Percentiles rank a stretch among this genome's conserved stretches.
phyloP scores from a whole-genome alignment of 2,888 invertebrate genomes.

The Aspidiotus destructor region DNA sequence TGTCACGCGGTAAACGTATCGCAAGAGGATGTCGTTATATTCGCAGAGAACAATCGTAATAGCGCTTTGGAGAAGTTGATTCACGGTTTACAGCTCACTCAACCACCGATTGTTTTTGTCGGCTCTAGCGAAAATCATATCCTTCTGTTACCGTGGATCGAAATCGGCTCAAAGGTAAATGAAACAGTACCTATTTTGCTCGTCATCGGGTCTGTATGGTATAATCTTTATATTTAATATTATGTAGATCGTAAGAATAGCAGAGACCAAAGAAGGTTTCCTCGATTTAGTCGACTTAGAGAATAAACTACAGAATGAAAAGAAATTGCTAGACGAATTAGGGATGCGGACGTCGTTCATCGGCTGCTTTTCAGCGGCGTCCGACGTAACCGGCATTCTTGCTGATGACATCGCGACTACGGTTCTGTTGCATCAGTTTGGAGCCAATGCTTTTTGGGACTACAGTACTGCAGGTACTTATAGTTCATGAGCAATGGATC shows the following conservation, averaged over 20 bases:
- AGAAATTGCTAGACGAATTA: conserved; percentile 50
- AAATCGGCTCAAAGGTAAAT: conserved; percentile 62
- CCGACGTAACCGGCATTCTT: conserved; percentile 79
- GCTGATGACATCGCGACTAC: conserved; percentile 75
- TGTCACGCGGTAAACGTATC: conserved; percentile 68
- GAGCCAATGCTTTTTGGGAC: conserved; percentile 81
- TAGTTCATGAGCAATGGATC: too few species aligned
- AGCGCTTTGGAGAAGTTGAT: conserved; percentile 69
- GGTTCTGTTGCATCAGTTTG: conserved; percentile 66
- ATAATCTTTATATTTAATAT: too few species aligned
- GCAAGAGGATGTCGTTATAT: conserved; percentile 67
- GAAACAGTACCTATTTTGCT: neutral
- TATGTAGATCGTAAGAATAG: conserved; percentile 61
- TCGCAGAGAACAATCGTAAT: conserved; percentile 62
- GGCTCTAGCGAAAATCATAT: conserved; percentile 70
- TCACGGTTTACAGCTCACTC: conserved; percentile 54
- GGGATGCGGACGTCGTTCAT: conserved; percentile 55
- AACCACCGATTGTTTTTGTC: conserved; percentile 61
- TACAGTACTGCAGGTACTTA: conserved; percentile 65
- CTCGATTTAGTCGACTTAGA: conserved; percentile 70
- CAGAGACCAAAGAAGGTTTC: conserved; percentile 67
- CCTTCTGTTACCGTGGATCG: conserved; percentile 72
- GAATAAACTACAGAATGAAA: conserved; percentile 41
- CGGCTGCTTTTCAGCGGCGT: conserved; percentile 77
- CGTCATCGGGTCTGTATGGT: too few species aligned